phyloP scores from a whole-genome alignment of 2,888 invertebrate species.

The Pollenia labialis region DNA sequence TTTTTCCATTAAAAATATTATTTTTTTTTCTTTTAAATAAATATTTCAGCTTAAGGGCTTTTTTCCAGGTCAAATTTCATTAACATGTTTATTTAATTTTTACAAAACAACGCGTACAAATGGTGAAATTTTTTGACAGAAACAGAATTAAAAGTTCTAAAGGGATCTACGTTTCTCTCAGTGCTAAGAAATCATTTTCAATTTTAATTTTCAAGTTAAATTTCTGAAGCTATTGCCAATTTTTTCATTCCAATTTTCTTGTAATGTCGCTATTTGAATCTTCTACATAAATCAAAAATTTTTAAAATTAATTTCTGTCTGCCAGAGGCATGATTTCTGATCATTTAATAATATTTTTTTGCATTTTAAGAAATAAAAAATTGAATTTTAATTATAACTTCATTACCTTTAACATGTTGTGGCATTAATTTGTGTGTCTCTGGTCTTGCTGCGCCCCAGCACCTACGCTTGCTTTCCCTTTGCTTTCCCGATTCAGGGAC shows the following conservation, averaged over 20 bases:
- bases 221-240: constrained; percentile 51
- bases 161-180: constrained; percentile 11
- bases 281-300: constrained; percentile 46
- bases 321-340: constrained; percentile 52
- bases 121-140: constrained; percentile 20
- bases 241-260: constrained; percentile 41
- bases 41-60: constrained; percentile 68
- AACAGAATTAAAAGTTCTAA: not conserved
- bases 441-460: constrained; percentile 52
- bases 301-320: constrained; percentile 53
- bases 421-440: constrained; percentile 59
- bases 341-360: constrained; percentile 47
- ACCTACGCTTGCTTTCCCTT: constrained; percentile 65
- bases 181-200: not conserved
- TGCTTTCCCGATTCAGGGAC: constrained; percentile 15
- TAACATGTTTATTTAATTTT: constrained; percentile 70
- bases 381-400: constrained; percentile 74
- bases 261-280: constrained; percentile 56
- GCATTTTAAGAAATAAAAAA: constrained; percentile 60
- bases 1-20: constrained; percentile 67
- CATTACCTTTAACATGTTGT: constrained; percentile 71
- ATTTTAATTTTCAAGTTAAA: constrained; percentile 15
- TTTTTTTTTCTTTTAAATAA: constrained; percentile 53
- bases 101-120: constrained; percentile 65
- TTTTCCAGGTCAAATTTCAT: constrained; percentile 66